Conservation (phyloP, 2,113 vertebrate species). For the Vombatus ursinus region DNA sequence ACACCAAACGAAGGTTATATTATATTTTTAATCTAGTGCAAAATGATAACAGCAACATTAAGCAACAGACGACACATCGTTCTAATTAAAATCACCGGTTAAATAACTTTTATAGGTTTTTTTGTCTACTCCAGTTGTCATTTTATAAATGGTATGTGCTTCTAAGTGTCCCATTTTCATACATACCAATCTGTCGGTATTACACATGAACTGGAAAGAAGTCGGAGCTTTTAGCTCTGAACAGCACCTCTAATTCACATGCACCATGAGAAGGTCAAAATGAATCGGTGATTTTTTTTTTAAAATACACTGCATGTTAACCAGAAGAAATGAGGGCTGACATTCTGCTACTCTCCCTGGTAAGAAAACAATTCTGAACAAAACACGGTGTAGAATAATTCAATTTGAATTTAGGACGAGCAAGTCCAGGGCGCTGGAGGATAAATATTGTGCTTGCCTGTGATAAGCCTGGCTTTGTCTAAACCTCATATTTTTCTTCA, state of each 20-base stretch:
- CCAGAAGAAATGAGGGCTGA: constrained; percentile 45
- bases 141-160: constrained; percentile 67
- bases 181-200: constrained; percentile 72
- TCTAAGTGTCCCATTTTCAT: constrained; percentile 69
- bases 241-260: constrained; percentile 60
- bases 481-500: constrained; percentile 70
- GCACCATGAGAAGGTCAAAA: constrained; percentile 65
- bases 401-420: constrained; percentile 55
- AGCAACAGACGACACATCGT: constrained; percentile 7
- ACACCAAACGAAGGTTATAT: neutral
- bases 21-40: constrained; percentile 4
- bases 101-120: constrained; percentile 49
- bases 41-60: constrained; percentile 28
- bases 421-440: constrained; percentile 45
- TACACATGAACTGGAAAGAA: constrained; percentile 64
- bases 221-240: constrained; percentile 59
- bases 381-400: constrained; percentile 4
- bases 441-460: constrained; percentile 51
- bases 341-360: neutral
- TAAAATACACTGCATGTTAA: constrained; percentile 1
- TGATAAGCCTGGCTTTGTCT: constrained; percentile 66
- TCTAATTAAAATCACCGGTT: constrained; percentile 15
- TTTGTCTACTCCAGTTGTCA: constrained; percentile 63
- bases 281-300: constrained; percentile 57
- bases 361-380: constrained; percentile 26